Evolutionary conservation across 2,888 invertebrate genomes (phyloP), one percentile per base, ranked within the genome.

Genomic region (Tetragnatha montana): DNA sequence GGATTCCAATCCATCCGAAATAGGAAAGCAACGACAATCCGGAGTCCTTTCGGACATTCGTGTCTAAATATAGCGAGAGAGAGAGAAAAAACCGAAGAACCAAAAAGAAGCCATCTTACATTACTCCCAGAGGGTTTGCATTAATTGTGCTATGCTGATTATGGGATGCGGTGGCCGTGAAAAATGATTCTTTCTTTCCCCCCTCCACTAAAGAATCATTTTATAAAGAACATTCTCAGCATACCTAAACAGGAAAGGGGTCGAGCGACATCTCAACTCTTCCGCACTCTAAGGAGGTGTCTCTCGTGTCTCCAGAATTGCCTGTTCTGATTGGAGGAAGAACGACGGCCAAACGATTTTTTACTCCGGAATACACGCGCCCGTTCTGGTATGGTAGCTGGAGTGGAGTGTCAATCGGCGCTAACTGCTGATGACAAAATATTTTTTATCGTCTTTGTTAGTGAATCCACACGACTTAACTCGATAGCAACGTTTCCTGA

Each of bases 121-220:
- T n/a, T 35, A 35, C 35, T n/a, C 14, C 83, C 83, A n/a, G 69
- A 49, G 69, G 83, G 69, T 60, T 76, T 60, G 19, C 75, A 75
- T 84, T 84, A 84, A 84, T 84, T 84, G 83, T 76, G 60, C 14
- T 84, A 76, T 47, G 69, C 83, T 86, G 79, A 86, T 86, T 86
- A 86, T 86, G 73, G 86, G 86, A 80, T 79, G 70, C 80, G 21
- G 70, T 73, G 21, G 74, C 73, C 35, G 80, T 86, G 86, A 86
- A 86, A 86, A 86, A 86, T 86, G 86, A 80, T 80, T 68, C 60
- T 76, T 35, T 71, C n/a, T n/a, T n/a, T n/a, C n/a, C n/a, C n/a
- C n/a, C n/a, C n/a, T n/a, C n/a, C n/a, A n/a, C n/a, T n/a, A 73
- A 80, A 80, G 73, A 73, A 80, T 35, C 51, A 78, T 80, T 86